phyloP scores from a whole-genome alignment of 2,797 vertebrate species.

The Pangasius djambal region DNA sequence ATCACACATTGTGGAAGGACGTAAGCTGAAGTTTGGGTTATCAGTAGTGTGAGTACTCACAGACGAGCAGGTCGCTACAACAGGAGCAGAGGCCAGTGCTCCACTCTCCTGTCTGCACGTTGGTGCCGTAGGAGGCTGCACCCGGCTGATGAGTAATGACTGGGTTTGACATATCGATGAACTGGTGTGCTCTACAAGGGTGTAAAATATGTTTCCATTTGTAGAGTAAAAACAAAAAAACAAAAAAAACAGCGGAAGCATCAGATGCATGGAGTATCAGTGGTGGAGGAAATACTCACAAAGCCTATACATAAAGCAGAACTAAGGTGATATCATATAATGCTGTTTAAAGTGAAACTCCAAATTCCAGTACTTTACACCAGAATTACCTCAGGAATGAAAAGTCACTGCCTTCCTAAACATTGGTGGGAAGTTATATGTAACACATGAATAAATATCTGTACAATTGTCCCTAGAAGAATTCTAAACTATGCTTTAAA shows the following conservation, averaged over 20 bases:
- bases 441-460: neutral
- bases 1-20: neutral
- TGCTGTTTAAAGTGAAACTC: neutral
- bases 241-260: neutral
- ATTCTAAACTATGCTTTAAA: neutral
- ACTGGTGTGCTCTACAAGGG: conserved; percentile 6
- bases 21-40: neutral
- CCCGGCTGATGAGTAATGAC: conserved; percentile 75
- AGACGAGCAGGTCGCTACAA: conserved; percentile 75
- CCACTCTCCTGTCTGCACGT: conserved; percentile 82
- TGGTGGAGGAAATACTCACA: neutral
- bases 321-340: neutral
- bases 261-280: neutral
- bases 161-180: conserved; percentile 75
- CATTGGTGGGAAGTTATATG: neutral
- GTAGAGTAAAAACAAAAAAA: neutral
- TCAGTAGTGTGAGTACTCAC: conserved; percentile 70
- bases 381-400: neutral
- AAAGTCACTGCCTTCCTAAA: neutral
- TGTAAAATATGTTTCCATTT: neutral
- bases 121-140: conserved; percentile 75
- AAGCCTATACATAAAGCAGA: neutral
- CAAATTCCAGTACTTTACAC: neutral
- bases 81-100: conserved; percentile 78
- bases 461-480: neutral